Percentiles rank a stretch among this genome's conserved stretches.
phyloP scores from a whole-genome alignment of 2,888 invertebrate genomes.

The Falcaria lacertinaria region DNA sequence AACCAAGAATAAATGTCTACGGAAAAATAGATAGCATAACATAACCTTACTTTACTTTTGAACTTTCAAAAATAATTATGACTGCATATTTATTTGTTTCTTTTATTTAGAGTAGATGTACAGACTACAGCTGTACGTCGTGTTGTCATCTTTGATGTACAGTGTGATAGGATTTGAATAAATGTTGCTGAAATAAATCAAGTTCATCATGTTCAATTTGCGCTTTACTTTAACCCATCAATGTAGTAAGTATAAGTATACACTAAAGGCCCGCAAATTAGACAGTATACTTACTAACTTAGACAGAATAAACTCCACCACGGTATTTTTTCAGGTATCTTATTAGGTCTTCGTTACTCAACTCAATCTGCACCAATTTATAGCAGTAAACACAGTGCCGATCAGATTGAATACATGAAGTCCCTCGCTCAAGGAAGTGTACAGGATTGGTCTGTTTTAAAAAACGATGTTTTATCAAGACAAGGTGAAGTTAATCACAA shows the following conservation, averaged over 20 bases:
- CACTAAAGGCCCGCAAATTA: no score
- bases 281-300: background rate
- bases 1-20: no score
- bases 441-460: slow-evolving; percentile 61
- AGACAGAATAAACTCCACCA: background rate
- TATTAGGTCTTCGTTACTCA: slow-evolving; percentile 14
- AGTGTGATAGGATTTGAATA: no score
- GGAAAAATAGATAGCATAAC: no score
- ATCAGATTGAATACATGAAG: slow-evolving; percentile 53
- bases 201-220: background rate
- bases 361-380: slow-evolving; percentile 11
- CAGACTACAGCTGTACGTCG: no score
- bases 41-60: no score
- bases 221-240: background rate
- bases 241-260: background rate
- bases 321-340: slow-evolving; percentile 24
- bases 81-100: no score
- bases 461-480: slow-evolving; percentile 54
- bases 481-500: slow-evolving; percentile 54
- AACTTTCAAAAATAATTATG: no score
- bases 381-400: slow-evolving; percentile 12
- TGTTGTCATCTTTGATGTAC: no score
- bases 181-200: no score
- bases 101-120: no score
- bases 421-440: slow-evolving; percentile 29